These are phyloP conservation scores for Xylota segnis DNA, from an alignment of 2,888 invertebrate species.

Conservation along the genomic window DNA sequence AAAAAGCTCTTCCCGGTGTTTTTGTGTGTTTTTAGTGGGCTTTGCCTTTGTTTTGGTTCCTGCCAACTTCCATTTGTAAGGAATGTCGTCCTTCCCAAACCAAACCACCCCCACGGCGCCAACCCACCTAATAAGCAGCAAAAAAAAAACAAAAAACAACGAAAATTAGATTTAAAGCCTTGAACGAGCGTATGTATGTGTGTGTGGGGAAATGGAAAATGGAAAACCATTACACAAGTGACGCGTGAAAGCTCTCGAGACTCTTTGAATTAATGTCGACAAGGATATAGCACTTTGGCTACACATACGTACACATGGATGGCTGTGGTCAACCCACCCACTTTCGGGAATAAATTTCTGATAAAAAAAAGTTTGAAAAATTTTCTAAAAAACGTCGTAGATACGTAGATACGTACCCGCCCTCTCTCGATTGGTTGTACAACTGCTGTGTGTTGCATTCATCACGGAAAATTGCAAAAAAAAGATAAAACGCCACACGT, in stretches of 20 bases:
- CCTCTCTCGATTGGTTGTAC: not conserved
- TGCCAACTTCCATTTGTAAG: not conserved
- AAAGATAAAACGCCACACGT: not conserved
- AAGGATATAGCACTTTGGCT: slow-evolving; percentile 24
- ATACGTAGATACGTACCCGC: not conserved
- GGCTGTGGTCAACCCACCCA: slow-evolving; percentile 16
- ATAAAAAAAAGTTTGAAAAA: slow-evolving; percentile 33
- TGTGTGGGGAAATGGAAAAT: slow-evolving; percentile 12
- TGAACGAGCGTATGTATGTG: no score
- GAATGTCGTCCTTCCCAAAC: not conserved
- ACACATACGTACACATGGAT: not conserved
- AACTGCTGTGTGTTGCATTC: not conserved
- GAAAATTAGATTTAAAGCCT: not conserved
- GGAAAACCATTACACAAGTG: slow-evolving; percentile 32
- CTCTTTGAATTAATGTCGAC: slow-evolving; percentile 46
- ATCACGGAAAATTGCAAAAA: not conserved
- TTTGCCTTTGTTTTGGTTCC: slow-evolving; percentile 49
- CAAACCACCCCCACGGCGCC: no score
- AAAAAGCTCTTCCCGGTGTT: slow-evolving; percentile 20
- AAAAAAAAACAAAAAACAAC: not conserved
- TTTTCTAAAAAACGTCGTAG: not conserved
- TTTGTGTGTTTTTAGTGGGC: not conserved
- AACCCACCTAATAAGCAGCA: not conserved
- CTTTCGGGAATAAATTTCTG: slow-evolving; percentile 33
- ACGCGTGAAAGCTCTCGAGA: slow-evolving; percentile 35